A percentile compares a stretch with the other conserved stretches of the same genome.
Conservation (phyloP, 2,888 invertebrate species). For the Tuta absoluta region DNA sequence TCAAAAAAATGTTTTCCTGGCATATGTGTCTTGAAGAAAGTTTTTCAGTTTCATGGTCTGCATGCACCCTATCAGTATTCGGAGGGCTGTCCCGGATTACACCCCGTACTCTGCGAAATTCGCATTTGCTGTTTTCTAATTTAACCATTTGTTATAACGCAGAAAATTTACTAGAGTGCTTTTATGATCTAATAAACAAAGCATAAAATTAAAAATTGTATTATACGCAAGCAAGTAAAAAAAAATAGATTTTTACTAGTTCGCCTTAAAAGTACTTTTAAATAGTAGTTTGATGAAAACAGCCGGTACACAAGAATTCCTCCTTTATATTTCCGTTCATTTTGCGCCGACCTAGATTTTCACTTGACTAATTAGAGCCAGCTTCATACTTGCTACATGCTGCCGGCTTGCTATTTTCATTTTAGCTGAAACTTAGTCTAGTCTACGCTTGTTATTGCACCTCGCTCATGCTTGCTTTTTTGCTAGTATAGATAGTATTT, state of each 20-base stretch:
- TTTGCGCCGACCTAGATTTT: conserved; percentile 4
- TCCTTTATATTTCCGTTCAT: conserved; percentile 10
- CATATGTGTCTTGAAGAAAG: no score
- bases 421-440: conserved; percentile 6
- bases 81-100: no score
- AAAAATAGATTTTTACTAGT: background rate
- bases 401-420: conserved; percentile 9
- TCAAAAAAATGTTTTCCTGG: no score
- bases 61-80: no score
- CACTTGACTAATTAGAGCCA: conserved; percentile 5
- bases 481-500: background rate
- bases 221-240: no score
- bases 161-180: no score
- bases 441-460: conserved; percentile 9
- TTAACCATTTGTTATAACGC: no score
- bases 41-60: no score
- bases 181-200: no score
- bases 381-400: conserved; percentile 8
- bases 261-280: background rate
- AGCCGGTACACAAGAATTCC: background rate
- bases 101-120: no score
- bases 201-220: no score
- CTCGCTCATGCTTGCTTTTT: background rate
- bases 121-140: no score
- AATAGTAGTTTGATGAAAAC: background rate